Percentiles rank a stretch among this genome's conserved stretches.
Evolutionary conservation across 2,113 vertebrate genomes (phyloP).

Genomic region (Cercopithecus mona): DNA sequence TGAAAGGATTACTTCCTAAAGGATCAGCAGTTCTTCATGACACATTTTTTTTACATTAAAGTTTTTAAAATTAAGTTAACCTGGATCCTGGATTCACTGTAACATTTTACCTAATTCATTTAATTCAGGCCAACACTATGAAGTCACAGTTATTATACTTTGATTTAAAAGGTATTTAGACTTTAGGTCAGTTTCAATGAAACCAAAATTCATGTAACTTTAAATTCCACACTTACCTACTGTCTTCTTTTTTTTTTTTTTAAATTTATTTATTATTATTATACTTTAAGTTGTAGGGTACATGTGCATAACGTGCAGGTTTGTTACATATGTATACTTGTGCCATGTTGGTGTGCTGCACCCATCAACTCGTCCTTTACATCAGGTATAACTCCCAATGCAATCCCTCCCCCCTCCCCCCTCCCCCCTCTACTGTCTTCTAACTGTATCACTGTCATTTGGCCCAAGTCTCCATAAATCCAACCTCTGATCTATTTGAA

Average conservation of each 20-base stretch:
- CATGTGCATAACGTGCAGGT: no score
- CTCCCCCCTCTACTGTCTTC: slow-evolving; percentile 89
- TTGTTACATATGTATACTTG: no score
- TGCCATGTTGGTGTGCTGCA: no score
- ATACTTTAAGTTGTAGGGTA: no score
- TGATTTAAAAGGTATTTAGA: slow-evolving; percentile 30
- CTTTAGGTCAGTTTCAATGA: slow-evolving; percentile 44
- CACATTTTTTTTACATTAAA: background rate
- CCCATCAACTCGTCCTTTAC: no score
- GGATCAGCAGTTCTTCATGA: background rate
- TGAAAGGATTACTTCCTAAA: slow-evolving; percentile 27
- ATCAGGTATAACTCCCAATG: no score
- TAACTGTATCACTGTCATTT: slow-evolving; percentile 98
- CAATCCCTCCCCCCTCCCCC: no score
- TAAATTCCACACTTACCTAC: slow-evolving; percentile 88
- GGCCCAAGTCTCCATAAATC: slow-evolving; percentile 97
- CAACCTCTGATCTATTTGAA: slow-evolving; percentile 93
- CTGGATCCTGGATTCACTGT: background rate
- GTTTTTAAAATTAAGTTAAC: background rate
- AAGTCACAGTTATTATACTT: background rate
- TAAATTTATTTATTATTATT: no score
- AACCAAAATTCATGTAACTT: slow-evolving; percentile 41
- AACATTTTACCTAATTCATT: slow-evolving; percentile 6
- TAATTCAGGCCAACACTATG: slow-evolving; percentile 41
- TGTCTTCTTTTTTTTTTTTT: slow-evolving; percentile 86